phyloP scores from a whole-genome alignment of 1,140 invertebrate genomes.

The Drosophila sproati region DNA sequence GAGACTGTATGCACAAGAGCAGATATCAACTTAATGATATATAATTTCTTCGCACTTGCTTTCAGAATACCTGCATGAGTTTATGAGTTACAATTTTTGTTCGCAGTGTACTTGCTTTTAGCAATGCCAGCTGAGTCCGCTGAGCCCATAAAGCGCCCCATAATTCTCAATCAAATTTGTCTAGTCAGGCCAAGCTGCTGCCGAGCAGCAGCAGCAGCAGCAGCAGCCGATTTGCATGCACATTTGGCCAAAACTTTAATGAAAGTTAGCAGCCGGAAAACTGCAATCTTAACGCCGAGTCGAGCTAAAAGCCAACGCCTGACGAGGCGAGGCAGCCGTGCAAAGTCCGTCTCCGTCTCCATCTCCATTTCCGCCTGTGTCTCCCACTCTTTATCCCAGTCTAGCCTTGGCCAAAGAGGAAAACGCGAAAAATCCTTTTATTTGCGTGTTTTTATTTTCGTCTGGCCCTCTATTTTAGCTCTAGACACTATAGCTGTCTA shows the following conservation, averaged over 20 bases:
- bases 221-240: conserved; percentile 41
- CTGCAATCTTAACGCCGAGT: conserved; percentile 61
- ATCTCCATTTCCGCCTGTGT: neutral
- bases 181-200: conserved; percentile 36
- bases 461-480: conserved; percentile 56
- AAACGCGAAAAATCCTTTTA: conserved; percentile 77
- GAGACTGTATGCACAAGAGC: too few species aligned
- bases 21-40: too few species aligned
- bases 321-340: conserved; percentile 10
- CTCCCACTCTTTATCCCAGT: neutral
- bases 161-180: conserved; percentile 49
- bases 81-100: too few species aligned
- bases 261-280: conserved; percentile 74
- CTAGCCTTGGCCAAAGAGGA: conserved; percentile 34
- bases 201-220: too few species aligned
- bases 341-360: neutral
- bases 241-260: conserved; percentile 57
- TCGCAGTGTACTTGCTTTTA: neutral
- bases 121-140: conserved; percentile 4
- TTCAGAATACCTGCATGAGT: too few species aligned
- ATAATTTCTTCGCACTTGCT: too few species aligned
- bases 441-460: conserved; percentile 80
- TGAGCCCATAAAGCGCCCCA: conserved; percentile 5
- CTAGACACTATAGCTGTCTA: conserved; percentile 52
- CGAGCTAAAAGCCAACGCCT: conserved; percentile 44